Base-by-base conservation (phyloP, 2,888 invertebrate species). In the Lobophora halterata region DNA sequence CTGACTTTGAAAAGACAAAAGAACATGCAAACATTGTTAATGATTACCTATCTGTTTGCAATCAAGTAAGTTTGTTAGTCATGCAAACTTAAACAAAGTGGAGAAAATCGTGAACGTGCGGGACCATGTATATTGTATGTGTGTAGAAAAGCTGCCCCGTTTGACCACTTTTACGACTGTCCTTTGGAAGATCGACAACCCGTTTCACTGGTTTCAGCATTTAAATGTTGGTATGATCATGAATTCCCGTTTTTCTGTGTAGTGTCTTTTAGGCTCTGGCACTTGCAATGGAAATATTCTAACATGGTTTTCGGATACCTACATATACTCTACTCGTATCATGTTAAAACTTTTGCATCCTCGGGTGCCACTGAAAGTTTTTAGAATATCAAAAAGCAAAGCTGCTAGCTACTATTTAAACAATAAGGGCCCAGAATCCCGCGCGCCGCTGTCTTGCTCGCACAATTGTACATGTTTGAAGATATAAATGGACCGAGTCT, bases 111-210 rank as follows among this genome's bases (percentile, higher is more conserved):
- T 45, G 41, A 56, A 31, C 37, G 31, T 41, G 46, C 45, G 43
- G n/a, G 46, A 17, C 6, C 16, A 13, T 26, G 26, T 33, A 31
- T 23, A 34, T 19, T n/a, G 18, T 20, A 18, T 44, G 36, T 48
- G 38, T 47, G 39, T 55, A 58, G 52, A 58, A 50, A 57, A 55
- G 46, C 52, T 38, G 49, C 33, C 51, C 31, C 30, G 58, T 41
- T 33, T 35, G 53, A 54, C 70, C 50, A 65, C 61, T 65, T 65
- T 59, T 59, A 58, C 56, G 52, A 52, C 50, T 53, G 55, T 41
- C 52, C 53, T 55, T 57, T 52, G 46, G 58, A 56, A 57, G 52
- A 64, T 53, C 55, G 41, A 55, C 52, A 65, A 67, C 66, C 55
- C 34, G 61, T 69, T 55, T 54, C 38, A 38, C 59, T 32, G 52